phyloP scores from a whole-genome alignment of 2,113 vertebrate genomes.

The Sinocyclocheilus maitianheensis region DNA sequence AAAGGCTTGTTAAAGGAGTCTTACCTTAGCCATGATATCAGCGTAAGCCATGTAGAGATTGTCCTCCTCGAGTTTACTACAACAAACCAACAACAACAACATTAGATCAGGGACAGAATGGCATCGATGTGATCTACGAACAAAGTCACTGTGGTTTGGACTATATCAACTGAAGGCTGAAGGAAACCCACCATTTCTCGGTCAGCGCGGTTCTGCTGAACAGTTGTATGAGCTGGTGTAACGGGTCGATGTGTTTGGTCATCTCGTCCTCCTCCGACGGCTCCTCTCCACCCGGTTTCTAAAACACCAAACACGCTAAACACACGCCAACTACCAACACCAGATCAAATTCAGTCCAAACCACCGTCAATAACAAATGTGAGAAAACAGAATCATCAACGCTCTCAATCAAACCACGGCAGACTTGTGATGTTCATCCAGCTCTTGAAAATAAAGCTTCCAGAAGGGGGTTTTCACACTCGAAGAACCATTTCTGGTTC shows the following conservation, averaged over 20 bases:
- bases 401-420: neutral
- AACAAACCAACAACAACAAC: slow-evolving; percentile 53
- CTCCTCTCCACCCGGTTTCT: slow-evolving; percentile 88
- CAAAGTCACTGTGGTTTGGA: neutral
- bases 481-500: too few species aligned
- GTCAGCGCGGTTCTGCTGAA: slow-evolving; percentile 96
- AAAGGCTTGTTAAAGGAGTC: neutral
- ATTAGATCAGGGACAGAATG: neutral
- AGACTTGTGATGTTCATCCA: neutral
- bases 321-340: neutral
- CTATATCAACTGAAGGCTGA: neutral
- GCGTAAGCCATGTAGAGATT: slow-evolving; percentile 96
- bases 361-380: neutral
- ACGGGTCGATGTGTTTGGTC: slow-evolving; percentile 85
- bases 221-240: slow-evolving; percentile 94
- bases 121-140: neutral
- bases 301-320: slow-evolving; percentile 14
- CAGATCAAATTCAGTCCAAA: neutral
- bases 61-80: slow-evolving; percentile 94
- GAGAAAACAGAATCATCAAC: neutral
- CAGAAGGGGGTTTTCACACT: too few species aligned
- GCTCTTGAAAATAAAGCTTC: too few species aligned
- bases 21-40: slow-evolving; percentile 97
- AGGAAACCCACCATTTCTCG: slow-evolving; percentile 87
- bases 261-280: slow-evolving; percentile 85